Base-by-base conservation (phyloP, 64 coral and sea anemone species). In the Actinia tenebrosa region DNA sequence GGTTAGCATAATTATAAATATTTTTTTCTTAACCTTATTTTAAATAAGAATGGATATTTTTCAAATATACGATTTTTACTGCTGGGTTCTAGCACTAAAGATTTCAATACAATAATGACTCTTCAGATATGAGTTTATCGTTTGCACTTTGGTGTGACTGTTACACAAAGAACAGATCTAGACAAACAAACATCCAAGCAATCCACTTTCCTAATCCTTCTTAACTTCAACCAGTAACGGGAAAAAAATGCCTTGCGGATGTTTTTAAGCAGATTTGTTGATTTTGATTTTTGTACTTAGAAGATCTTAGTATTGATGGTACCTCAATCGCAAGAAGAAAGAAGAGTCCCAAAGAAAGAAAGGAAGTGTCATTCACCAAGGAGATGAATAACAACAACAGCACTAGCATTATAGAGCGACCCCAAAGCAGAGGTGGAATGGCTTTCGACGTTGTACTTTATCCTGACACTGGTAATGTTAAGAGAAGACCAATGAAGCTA, bases 391-490 rank as follows among this genome's bases (percentile, higher is more conserved):
- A 89, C 82, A 93, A 92, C 22, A 93, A 90, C 78, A 60, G 89
- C 22, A 80, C 88, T 58, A 82, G 91, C 18, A 82, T 99, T 5
- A 90, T 89, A 50, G 93, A 95, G 25, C 87, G 97, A 52, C 97
- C 97, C 0, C 87, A 95, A 20, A 99, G 90, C 19, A 87, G 93
- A 62, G 97, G 96, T 1, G 96, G 93, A 11, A 64, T 99, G 45
- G 86, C 90, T 14, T 99, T 99, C 84, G 97, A 99, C 81, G 80
- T 98, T 7, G 88, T 88, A 53, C 77, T 93, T 26, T 94, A 85
- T 44, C 96, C 96, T 84, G 97, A 99, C 50, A 99, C 97, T 11
- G 97, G 93, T 4, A 99, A 99, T 63, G 87, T 90, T n/a, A 99
- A 95, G 86, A 99, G 90, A 83, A 55, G 87, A 71, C 97, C 95